A percentile compares a stretch with the other conserved stretches of the same genome.
These are phyloP conservation scores for Amniataba percoides DNA, from an alignment of 2,797 vertebrate genomes.

Conservation along the genomic window DNA sequence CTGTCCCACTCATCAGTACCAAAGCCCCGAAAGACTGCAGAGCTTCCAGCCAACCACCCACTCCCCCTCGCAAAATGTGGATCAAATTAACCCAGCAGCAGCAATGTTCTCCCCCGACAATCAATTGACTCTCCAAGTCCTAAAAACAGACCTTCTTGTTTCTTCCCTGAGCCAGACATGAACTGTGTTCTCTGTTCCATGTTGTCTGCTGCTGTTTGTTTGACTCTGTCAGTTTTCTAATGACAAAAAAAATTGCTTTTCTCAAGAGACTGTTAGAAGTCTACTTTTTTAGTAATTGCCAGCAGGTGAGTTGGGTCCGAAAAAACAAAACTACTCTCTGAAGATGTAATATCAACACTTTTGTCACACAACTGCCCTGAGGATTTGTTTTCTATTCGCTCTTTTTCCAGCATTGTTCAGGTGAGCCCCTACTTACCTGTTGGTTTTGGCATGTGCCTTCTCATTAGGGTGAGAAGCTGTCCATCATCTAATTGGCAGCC, in stretches of 20 bases:
- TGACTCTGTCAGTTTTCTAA: constrained; percentile 69
- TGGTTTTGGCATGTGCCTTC: constrained; percentile 29
- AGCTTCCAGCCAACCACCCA: constrained; percentile 61
- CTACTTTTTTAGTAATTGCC: constrained; percentile 57
- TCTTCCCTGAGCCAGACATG: constrained; percentile 63
- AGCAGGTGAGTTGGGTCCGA: constrained; percentile 55
- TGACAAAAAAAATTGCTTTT: constrained; percentile 61
- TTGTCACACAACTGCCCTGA: constrained; percentile 20
- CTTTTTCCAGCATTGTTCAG: constrained; percentile 7
- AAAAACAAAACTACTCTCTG: constrained; percentile 11
- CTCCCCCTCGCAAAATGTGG: constrained; percentile 77
- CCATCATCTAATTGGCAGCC: constrained; percentile 14
- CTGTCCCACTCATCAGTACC: constrained; percentile 70
- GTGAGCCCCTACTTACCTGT: constrained; percentile 23
- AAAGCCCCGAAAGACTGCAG: constrained; percentile 58
- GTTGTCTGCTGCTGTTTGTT: constrained; percentile 74
- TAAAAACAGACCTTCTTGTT: constrained; percentile 74
- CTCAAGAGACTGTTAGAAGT: constrained; percentile 40
- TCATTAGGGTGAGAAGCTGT: constrained; percentile 18
- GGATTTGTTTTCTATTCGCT: constrained; percentile 40
- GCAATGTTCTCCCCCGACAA: constrained; percentile 76
- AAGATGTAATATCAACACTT: constrained; percentile 50
- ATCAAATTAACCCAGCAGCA: constrained; percentile 81
- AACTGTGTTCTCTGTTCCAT: constrained; percentile 59
- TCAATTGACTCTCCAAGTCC: constrained; percentile 70